Percentiles rank a stretch among this genome's conserved stretches.
Evolutionary conservation across 2,113 vertebrate genomes (phyloP).

Genomic region (human (Homo sapiens)): GRCh38 chr13:69713001-69713500

Average conservation of each 20-base stretch:
- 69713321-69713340: background rate
- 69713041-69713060: too few species aligned
- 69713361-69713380: background rate
- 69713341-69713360: background rate
- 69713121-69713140: background rate
- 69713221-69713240: background rate
- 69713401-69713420: background rate
- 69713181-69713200: background rate
- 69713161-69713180: background rate
- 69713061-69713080: too few species aligned
- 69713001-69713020: too few species aligned
- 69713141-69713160: background rate
- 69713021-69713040: too few species aligned
- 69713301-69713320: background rate
- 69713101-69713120: too few species aligned
- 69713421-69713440: background rate
- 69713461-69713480: background rate
- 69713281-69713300: background rate
- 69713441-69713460: background rate
- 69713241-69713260: background rate
- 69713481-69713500: background rate
- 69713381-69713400: background rate
- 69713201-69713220: background rate
- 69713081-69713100: too few species aligned
- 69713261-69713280: background rate